Evolutionary conservation across 2,113 vertebrate genomes (phyloP), one percentile per base, ranked within the genome.

Genomic region (Dryoscopus gambensis): DNA sequence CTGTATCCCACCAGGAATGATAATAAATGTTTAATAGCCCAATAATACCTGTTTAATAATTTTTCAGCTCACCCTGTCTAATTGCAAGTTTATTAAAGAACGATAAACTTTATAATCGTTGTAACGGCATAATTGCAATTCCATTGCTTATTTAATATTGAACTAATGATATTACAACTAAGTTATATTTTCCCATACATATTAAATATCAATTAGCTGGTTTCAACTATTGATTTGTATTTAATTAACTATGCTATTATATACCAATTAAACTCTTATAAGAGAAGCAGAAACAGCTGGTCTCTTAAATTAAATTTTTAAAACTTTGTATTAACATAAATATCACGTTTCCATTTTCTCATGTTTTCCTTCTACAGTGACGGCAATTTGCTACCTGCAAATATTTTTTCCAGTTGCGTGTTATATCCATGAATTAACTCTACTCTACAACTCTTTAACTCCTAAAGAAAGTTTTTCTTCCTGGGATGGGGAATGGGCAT

Each of bases 131-230:
- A 98, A 98, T 94, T 98, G 95, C 94, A 92, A 89, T 92, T 97
- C 97, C 97, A 98, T 89, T 97, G 97, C 96, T 97, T 97, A 98
- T 96, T 98, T 97, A 98, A 97, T 97, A 97, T 95, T 93, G 96
- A 97, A 86, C 97, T 97, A 98, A 98, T 98, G 97, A 97, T 97
- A 97, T 97, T 96, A 96, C 95, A 97, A 95, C 92, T 84, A 97
- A 97, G 93, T 97, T 95, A 90, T 95, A 97, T 98, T 91, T 91
- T 95, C 95, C 97, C 94, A 95, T 96, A 97, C 96, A 97, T 98
- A 98, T 98, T 98, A 98, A 98, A 97, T 97, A 98, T 98, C 98
- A 98, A 98, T 98, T 98, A 98, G 97, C 95, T 98, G 97, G 90
- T 98, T 98, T 98, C 97, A 97, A 97, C 95, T 98, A 98, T 98